phyloP scores from a whole-genome alignment of 2,113 vertebrate genomes.

The Vombatus ursinus region DNA sequence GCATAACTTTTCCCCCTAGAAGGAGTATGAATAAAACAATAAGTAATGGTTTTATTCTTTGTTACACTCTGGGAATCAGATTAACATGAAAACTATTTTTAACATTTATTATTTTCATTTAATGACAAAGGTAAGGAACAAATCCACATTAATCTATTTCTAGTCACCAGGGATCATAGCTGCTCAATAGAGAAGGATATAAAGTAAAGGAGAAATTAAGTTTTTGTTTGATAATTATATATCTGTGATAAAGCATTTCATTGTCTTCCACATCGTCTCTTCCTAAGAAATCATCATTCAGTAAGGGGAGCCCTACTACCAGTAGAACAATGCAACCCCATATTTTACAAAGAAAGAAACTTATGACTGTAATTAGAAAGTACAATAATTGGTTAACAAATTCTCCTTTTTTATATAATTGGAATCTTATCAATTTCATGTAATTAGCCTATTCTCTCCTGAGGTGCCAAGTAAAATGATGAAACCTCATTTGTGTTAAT shows the following conservation, averaged over 20 bases:
- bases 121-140: background rate
- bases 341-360: constrained; percentile 31
- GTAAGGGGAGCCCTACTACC: background rate
- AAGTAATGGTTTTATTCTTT: background rate
- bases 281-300: background rate
- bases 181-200: background rate
- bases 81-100: constrained; percentile 19
- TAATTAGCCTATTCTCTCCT: constrained; percentile 50
- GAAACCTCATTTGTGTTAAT: constrained; percentile 41
- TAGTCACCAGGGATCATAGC: background rate
- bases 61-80: constrained; percentile 2
- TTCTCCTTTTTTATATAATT: constrained; percentile 36
- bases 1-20: constrained; percentile 3
- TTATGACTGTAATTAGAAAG: constrained; percentile 39
- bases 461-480: constrained; percentile 9
- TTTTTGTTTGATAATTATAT: constrained; percentile 5
- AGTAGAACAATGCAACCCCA: background rate
- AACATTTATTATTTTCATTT: constrained; percentile 43
- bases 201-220: background rate
- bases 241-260: constrained; percentile 8
- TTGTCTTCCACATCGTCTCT: constrained; percentile 2
- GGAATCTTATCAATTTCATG: constrained; percentile 59
- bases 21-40: constrained; percentile 8
- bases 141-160: constrained; percentile 1
- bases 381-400: constrained; percentile 38